Base-by-base conservation (phyloP, 2,113 vertebrate species). In the Nothobranchius kuhntae region DNA sequence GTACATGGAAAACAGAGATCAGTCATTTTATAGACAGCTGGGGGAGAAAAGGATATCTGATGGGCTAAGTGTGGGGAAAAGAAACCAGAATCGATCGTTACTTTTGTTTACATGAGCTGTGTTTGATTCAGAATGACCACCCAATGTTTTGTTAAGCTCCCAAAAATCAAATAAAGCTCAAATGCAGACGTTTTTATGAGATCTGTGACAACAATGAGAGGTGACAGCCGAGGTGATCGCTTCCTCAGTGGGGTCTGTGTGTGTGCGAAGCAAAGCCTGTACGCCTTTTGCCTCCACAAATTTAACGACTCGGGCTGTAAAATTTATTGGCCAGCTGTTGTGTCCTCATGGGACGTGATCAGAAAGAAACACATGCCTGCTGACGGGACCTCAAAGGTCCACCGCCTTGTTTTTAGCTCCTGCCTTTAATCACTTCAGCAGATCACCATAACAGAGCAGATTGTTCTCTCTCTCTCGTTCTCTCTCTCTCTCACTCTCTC, bases 361-460 rank as follows among this genome's bases (percentile, higher is more conserved):
- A 82, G 52, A 75, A 11, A 63, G 60, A 46, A 65, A 75, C 44
- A 69, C 64, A 75, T 36, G 71, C 65, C 79, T 71, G 83, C 65
- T 62, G 50, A 78, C 66, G 57, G 61, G 69, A 78, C 74, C 73
- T 82, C 72, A 80, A 80, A 86, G 79, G 54, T 77, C 67, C 12
- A 52, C 68, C 12, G 64, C 81, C 71, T 80, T 69, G 82, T 82
- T 89, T 88, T 82, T 72, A 83, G 79, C 79, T 70, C 71, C 82
- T 74, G 80, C 58, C 68, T 81, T 82, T 85, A 88, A 89, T 85
- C 81, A 71, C 77, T 86, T 75, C 66, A 72, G 71, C 86, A 86
- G 88, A 89, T 81, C 84, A 54, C 84, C 80, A 53, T 78, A 84
- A 78, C 84, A 89, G 84, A 87, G 68, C 79, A 65, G 63, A 86